Evolutionary conservation across 2,888 invertebrate genomes (phyloP).

Genomic region (Polydrusus pterygomalis): DNA sequence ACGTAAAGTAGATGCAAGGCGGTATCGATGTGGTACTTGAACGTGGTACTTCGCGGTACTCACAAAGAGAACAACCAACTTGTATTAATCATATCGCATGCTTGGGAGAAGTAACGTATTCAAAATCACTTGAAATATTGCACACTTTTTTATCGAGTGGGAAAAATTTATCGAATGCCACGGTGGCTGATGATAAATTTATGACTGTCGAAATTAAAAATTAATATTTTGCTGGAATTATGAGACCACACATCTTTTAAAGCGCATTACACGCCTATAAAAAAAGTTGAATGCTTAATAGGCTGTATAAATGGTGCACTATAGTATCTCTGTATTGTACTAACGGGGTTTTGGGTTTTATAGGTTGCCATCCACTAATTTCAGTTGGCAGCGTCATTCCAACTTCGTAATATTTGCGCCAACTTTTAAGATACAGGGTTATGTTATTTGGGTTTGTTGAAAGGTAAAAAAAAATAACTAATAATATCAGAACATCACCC

Average conservation of each 20-base stretch:
- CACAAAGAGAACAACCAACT: constrained; percentile 54
- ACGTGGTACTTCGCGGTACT: constrained; percentile 47
- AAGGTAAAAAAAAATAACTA: no score
- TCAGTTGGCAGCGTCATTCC: no score
- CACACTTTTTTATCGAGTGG: constrained; percentile 48
- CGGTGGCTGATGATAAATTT: background rate
- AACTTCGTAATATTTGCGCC: no score
- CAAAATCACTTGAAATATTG: constrained; percentile 58
- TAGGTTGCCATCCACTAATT: no score
- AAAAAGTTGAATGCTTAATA: no score
- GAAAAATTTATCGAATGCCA: constrained; percentile 20
- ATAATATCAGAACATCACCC: no score
- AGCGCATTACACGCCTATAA: no score
- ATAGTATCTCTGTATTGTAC: no score
- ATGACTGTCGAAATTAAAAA: background rate
- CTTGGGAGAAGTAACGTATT: constrained; percentile 64
- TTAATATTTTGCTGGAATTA: background rate
- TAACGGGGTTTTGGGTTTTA: no score
- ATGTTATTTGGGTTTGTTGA: no score
- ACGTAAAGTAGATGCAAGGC: constrained; percentile 57
- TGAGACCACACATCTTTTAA: background rate
- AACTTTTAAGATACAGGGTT: no score
- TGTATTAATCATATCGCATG: constrained; percentile 73
- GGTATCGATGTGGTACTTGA: constrained; percentile 55
- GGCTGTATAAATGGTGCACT: no score